These are phyloP conservation scores for Mactra quadrangularis DNA, from an alignment of 1,140 invertebrate genomes.

Conservation along the genomic window DNA sequence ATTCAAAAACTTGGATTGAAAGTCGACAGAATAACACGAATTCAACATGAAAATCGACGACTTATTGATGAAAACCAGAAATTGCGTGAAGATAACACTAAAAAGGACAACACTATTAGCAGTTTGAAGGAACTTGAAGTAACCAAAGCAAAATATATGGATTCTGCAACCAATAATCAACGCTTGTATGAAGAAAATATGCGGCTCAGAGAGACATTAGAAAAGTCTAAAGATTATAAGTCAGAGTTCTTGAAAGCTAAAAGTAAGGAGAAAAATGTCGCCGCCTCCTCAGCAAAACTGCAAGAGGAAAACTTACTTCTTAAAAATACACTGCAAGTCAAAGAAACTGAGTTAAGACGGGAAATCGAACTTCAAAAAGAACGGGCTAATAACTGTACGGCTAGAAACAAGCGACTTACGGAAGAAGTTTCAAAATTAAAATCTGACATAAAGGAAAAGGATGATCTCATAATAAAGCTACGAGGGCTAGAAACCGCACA, in stretches of 20 bases:
- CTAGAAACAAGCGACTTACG: conserved; percentile 44
- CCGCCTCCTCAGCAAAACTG: conserved; percentile 5
- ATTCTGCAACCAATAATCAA: conserved; percentile 52
- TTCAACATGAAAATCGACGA: conserved; percentile 34
- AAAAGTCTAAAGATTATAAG: conserved; percentile 57
- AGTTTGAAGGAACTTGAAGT: conserved; percentile 47
- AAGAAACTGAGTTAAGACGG: conserved; percentile 35
- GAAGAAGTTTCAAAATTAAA: conserved; percentile 49
- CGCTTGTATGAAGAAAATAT: conserved; percentile 58
- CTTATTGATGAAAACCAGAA: conserved; percentile 35
- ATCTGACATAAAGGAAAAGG: conserved; percentile 34
- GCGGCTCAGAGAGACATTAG: conserved; percentile 39
- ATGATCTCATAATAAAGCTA: conserved; percentile 53
- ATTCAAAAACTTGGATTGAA: conserved; percentile 40
- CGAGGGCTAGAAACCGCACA: conserved; percentile 15
- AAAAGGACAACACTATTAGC: conserved; percentile 47
- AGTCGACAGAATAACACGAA: conserved; percentile 27
- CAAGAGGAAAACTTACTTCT: conserved; percentile 49
- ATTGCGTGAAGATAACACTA: conserved; percentile 43
- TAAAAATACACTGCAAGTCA: conserved; percentile 41
- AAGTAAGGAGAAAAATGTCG: conserved; percentile 29
- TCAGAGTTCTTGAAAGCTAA: conserved; percentile 41
- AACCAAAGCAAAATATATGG: conserved; percentile 49
- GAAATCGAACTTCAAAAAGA: conserved; percentile 57
- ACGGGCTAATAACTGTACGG: conserved; percentile 30